phyloP scores from a whole-genome alignment of 2,797 vertebrate genomes.

The Esox masquinongy region DNA sequence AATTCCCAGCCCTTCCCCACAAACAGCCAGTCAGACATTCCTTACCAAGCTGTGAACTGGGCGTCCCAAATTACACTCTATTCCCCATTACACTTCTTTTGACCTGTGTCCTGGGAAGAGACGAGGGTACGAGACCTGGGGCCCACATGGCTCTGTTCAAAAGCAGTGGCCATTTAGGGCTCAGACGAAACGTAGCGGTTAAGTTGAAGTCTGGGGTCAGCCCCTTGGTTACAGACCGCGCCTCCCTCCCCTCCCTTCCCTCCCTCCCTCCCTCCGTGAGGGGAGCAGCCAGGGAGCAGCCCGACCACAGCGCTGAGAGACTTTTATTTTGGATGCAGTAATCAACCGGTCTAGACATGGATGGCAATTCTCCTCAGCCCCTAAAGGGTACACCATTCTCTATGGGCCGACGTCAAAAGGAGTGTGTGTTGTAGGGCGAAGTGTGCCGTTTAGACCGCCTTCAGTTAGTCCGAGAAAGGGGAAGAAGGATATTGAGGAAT shows the following conservation, averaged over 20 bases:
- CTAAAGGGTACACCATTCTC: not conserved
- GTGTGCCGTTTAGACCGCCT: constrained; percentile 7
- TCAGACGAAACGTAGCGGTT: constrained; percentile 29
- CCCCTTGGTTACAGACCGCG: constrained; percentile 53
- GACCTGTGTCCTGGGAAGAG: no score
- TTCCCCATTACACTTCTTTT: no score
- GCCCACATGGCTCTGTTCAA: no score
- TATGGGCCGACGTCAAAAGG: not conserved
- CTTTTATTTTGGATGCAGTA: constrained; percentile 54
- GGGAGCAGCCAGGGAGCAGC: constrained; percentile 24
- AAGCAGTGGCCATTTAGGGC: not conserved
- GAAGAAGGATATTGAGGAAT: not conserved
- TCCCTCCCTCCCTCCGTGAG: not conserved
- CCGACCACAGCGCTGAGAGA: constrained; percentile 29
- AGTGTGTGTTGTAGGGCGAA: not conserved
- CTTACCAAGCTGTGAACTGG: no score
- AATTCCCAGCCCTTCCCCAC: no score
- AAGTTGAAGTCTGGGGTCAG: constrained; percentile 52
- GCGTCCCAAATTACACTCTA: no score
- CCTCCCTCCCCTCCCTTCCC: no score
- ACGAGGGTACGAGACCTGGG: no score
- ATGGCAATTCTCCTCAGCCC: constrained; percentile 28
- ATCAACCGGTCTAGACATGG: constrained; percentile 58
- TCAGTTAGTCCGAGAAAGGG: constrained; percentile 14
- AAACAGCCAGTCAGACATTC: no score